Percentiles rank a stretch among this genome's conserved stretches.
Conservation (phyloP, 37 sponge, comb jelly and placozoan genomes). For the Cliona cf. orientalis region DNA sequence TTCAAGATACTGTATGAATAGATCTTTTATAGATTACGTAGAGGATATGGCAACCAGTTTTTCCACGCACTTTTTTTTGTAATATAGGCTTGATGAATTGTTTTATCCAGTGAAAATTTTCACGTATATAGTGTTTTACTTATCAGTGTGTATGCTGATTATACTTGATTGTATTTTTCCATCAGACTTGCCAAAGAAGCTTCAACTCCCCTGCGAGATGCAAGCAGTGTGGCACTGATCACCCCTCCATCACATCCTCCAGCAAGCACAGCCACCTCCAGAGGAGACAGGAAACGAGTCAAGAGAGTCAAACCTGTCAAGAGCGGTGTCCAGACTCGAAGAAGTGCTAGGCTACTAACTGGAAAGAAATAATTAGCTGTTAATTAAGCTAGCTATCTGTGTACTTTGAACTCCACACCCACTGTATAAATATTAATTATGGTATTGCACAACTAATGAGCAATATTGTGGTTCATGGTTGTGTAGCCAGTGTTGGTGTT, state of each 20-base stretch:
- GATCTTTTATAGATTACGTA: too few species aligned
- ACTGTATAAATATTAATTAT: neutral
- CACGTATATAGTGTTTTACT: too few species aligned
- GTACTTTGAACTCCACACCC: neutral
- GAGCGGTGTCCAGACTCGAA: neutral
- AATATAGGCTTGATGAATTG: neutral
- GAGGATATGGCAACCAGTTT: too few species aligned
- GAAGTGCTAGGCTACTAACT: neutral
- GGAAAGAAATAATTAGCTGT: neutral
- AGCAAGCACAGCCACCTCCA: neutral
- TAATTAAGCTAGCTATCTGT: too few species aligned
- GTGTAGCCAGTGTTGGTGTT: too few species aligned
- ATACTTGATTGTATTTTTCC: too few species aligned
- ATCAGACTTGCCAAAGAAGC: too few species aligned
- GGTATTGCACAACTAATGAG: neutral
- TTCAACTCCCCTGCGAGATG: neutral
- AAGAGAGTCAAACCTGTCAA: neutral
- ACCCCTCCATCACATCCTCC: neutral
- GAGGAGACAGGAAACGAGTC: neutral
- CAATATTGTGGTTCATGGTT: too few species aligned
- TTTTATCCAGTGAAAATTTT: neutral
- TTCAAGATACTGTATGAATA: too few species aligned
- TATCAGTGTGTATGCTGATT: too few species aligned
- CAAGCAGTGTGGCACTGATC: neutral
- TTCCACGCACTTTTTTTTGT: neutral